Evolutionary conservation across 2,888 invertebrate genomes (phyloP).

Genomic region (Athalia circularis): DNA sequence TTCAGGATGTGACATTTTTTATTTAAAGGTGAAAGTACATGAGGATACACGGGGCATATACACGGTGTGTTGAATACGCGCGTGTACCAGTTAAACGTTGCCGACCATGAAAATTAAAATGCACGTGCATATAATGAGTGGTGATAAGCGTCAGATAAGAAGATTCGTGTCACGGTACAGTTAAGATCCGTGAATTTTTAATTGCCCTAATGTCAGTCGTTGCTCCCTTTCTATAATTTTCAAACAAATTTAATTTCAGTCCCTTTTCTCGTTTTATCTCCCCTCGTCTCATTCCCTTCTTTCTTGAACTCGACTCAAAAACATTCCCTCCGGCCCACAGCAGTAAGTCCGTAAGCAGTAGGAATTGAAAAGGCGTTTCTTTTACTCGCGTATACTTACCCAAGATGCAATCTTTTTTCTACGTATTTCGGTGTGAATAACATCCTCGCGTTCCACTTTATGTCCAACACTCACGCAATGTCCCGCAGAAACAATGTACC

Average conservation of each 20-base stretch:
- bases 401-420: constrained; percentile 47
- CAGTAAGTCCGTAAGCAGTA: constrained; percentile 3
- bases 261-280: constrained; percentile 19
- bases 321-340: background rate
- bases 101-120: constrained; percentile 52
- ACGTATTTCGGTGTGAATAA: constrained; percentile 52
- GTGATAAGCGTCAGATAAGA: constrained; percentile 53
- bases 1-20: constrained; percentile 18
- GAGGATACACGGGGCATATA: background rate
- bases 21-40: background rate
- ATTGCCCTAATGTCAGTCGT: constrained; percentile 44
- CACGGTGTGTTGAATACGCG: background rate
- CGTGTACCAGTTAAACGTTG: constrained; percentile 32
- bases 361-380: constrained; percentile 22
- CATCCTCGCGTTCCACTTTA: constrained; percentile 51
- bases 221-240: constrained; percentile 52
- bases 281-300: constrained; percentile 24
- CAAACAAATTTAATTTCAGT: constrained; percentile 56
- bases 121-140: constrained; percentile 55
- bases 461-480: constrained; percentile 51
- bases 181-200: constrained; percentile 53
- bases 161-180: constrained; percentile 53
- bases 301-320: constrained; percentile 9
- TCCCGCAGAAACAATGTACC: constrained; percentile 27
- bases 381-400: constrained; percentile 14